Evolutionary conservation across 2,797 vertebrate species (phyloP), one percentile per base, ranked within the genome.

Genomic region (Amphiprion clarkii): DNA sequence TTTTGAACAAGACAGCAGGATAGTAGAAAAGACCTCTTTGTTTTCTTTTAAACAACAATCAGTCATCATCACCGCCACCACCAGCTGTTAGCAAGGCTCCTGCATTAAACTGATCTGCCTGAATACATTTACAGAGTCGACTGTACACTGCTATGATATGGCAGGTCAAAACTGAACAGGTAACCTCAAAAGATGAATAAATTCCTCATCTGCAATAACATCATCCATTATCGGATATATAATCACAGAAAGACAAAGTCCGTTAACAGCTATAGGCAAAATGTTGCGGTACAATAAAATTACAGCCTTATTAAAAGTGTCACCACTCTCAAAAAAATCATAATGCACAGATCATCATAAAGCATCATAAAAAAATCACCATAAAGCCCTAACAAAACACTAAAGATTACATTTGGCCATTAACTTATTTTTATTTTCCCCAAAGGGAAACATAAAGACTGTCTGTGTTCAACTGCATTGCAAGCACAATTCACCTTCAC

Each of bases 11-110:
- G 85, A 88, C 79, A 85, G 81, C 81, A 68, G 79, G 75, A 87
- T 70, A 71, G 78, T 79, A 76, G 62, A 83, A 81, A 82, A 86
- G 57, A 78, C 66, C 75, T 87, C 77, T 85, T 88, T 86, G 81
- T 91, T 92, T 88, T 88, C 70, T 86, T 82, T 85, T 70, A 76
- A 84, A 86, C 87, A 89, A 78, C 82, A 81, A 87, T 92, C 86
- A 89, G 81, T 82, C 87, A 83, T 90, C 79, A 84, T 87, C 83
- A 83, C 78, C 27, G 25, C 76, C 29, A 78, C 53, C 75, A 78
- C 84, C 83, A 80, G 76, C 83, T 84, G 74, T 83, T 83, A 21
- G 54, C 17, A n/a, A 64, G 74, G 42, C 72, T 84, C 40, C 63
- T 72, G 70, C 73, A 85, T 82, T 87, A 74, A 80, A 72, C 57